Percentiles rank a stretch among this genome's conserved stretches.
These are phyloP conservation scores for Scelioninae gen. 2 DNA, from an alignment of 2,888 invertebrate species.

Conservation along the genomic window DNA sequence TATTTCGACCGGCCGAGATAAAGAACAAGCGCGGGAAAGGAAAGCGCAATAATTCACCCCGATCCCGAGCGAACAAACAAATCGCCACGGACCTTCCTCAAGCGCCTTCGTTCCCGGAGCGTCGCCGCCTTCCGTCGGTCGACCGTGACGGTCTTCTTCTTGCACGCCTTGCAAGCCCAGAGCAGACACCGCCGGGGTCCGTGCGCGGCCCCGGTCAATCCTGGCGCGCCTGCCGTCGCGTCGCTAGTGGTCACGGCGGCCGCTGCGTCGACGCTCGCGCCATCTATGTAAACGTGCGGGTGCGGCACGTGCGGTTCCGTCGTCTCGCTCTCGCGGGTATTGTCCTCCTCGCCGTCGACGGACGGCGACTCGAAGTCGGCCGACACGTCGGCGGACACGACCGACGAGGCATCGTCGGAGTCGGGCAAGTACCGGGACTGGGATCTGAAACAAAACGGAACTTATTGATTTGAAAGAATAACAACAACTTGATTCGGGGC, in stretches of 20 bases:
- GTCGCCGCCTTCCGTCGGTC: constrained; percentile 98
- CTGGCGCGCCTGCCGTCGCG: not conserved
- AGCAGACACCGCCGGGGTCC: constrained; percentile 88
- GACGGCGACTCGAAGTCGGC: constrained; percentile 71
- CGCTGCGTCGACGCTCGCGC: constrained; percentile 5
- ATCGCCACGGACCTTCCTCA: constrained; percentile 87
- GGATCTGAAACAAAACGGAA: constrained; percentile 66
- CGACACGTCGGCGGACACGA: constrained; percentile 71
- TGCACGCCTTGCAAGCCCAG: constrained; percentile 99
- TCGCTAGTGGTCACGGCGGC: not conserved
- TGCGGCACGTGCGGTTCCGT: constrained; percentile 70
- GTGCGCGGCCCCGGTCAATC: constrained; percentile 59
- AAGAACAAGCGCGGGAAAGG: constrained; percentile 14
- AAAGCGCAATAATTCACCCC: constrained; percentile 28
- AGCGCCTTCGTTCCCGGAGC: constrained; percentile 91
- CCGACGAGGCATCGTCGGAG: constrained; percentile 72
- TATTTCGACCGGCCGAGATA: not conserved
- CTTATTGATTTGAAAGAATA: too few species aligned
- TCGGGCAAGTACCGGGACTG: constrained; percentile 70
- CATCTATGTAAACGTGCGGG: constrained; percentile 70
- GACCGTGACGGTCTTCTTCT: constrained; percentile 95
- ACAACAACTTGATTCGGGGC: too few species aligned
- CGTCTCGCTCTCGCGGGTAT: constrained; percentile 58
- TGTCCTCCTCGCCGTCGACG: constrained; percentile 64
- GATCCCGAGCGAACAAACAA: constrained; percentile 18